These are phyloP conservation scores for Amiota communis DNA, from an alignment of 2,888 invertebrate genomes.

Conservation along the genomic window DNA sequence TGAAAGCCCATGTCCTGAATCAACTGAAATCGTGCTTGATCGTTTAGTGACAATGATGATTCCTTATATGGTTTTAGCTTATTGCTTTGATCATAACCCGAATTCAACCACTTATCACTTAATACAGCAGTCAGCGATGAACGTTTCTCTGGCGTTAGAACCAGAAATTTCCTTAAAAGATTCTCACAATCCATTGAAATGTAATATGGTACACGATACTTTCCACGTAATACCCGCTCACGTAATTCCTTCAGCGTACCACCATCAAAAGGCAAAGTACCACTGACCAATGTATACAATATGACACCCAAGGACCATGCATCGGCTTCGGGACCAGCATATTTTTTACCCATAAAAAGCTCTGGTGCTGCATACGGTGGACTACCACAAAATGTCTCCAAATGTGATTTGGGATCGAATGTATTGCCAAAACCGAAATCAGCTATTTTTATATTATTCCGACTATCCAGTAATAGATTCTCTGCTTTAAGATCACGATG, in stretches of 20 bases:
- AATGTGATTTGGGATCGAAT: conserved; percentile 97
- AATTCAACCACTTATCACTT: conserved; percentile 99
- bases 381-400: conserved; percentile 99
- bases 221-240: conserved; percentile 97
- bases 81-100: conserved; percentile 98
- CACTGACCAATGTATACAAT: conserved; percentile 98
- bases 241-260: conserved; percentile 97
- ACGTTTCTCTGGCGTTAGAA: conserved; percentile 97
- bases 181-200: conserved; percentile 99
- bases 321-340: conserved; percentile 99
- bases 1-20: conserved; percentile 95
- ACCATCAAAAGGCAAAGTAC: conserved; percentile 99
- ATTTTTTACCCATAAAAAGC: conserved; percentile 99
- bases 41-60: conserved; percentile 53
- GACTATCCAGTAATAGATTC: conserved; percentile 97
- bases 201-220: conserved; percentile 99
- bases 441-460: conserved; percentile 99
- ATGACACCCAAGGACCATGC: conserved; percentile 99
- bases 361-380: conserved; percentile 99
- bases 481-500: conserved; percentile 90
- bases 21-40: conserved; percentile 72
- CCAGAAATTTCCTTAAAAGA: conserved; percentile 98
- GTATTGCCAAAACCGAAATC: conserved; percentile 99
- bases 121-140: conserved; percentile 90
- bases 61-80: conserved; percentile 73